Evolutionary conservation across 2,888 invertebrate species (phyloP).

Genomic region (Pollenia griseotomentosa): DNA sequence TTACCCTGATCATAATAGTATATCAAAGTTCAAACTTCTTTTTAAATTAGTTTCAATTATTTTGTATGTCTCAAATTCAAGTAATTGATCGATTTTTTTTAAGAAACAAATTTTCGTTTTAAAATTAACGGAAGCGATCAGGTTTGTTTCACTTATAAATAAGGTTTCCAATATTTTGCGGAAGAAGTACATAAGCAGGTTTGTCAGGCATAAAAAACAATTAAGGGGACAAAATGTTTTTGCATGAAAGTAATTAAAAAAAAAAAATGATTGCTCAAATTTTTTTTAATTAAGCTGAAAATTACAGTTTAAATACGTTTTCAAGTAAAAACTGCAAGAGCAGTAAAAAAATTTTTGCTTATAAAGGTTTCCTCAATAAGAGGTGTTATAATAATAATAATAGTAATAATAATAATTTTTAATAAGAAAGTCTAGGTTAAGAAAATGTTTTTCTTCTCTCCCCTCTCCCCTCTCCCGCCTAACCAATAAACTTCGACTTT

Average conservation of each 20-base stretch:
- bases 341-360: background rate
- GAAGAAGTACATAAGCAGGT: background rate
- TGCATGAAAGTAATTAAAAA: background rate
- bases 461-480: no score
- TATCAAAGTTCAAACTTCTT: no score
- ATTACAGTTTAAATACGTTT: background rate
- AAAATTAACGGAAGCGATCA: conserved; percentile 6
- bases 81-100: no score
- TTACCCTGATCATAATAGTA: no score
- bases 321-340: background rate
- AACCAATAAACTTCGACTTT: no score
- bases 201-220: background rate
- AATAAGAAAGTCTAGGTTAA: no score
- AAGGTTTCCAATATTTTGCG: background rate
- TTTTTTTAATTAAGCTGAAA: conserved; percentile 18
- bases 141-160: background rate
- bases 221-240: background rate
- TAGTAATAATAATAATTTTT: no score
- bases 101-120: no score
- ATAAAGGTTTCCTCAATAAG: background rate
- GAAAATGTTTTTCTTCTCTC: no score
- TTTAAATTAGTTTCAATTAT: no score
- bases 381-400: background rate
- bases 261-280: background rate
- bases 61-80: no score